Evolutionary conservation across 2,113 vertebrate species (phyloP).

Genomic region (Lepidothrix coronata): DNA sequence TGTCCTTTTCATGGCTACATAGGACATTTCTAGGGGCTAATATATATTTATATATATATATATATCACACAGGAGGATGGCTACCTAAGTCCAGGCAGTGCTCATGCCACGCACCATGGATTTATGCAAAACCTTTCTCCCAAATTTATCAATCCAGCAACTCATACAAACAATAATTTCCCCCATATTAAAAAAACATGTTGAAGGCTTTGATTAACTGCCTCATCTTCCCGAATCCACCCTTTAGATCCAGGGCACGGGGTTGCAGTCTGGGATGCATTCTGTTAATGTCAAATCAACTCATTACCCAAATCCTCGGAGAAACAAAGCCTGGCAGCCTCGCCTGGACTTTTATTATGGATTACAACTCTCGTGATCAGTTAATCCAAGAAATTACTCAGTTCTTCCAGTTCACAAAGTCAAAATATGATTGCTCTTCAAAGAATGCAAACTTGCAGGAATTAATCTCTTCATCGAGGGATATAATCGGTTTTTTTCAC

Average conservation of each 20-base stretch:
- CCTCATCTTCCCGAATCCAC: neutral
- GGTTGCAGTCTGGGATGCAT: conserved; percentile 7
- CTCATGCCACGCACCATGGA: neutral
- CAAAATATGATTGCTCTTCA: conserved; percentile 71
- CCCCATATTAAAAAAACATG: neutral
- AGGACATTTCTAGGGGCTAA: neutral
- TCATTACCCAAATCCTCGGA: conserved; percentile 38
- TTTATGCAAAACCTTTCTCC: neutral
- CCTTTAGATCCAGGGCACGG: neutral
- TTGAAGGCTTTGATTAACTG: conserved; percentile 22
- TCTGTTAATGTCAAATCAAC: conserved; percentile 42
- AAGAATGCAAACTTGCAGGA: conserved; percentile 67
- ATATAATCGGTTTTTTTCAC: conserved; percentile 73
- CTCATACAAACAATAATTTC: neutral
- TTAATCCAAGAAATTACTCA: conserved; percentile 77
- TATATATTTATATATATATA: accelerated
- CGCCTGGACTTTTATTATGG: conserved; percentile 42
- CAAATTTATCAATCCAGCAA: neutral
- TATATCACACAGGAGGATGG: neutral
- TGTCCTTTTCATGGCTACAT: neutral
- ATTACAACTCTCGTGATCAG: conserved; percentile 64
- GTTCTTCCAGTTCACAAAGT: conserved; percentile 65
- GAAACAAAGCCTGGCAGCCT: conserved; percentile 48
- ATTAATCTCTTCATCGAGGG: conserved; percentile 71
- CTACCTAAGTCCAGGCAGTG: neutral